Base-by-base conservation (phyloP, 1,140 invertebrate species). In the Telenomus remus region DNA sequence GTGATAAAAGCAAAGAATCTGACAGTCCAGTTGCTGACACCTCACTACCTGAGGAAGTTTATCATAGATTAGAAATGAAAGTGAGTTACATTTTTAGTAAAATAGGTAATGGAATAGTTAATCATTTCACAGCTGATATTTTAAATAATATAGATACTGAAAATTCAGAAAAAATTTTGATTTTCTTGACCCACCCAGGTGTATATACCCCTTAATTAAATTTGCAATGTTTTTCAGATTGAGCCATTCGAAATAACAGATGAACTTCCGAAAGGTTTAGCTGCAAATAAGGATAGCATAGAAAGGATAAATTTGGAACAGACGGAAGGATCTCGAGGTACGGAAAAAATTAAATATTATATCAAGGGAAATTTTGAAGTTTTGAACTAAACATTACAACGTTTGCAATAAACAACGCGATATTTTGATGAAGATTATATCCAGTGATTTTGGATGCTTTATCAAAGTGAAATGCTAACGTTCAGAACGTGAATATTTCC, bases 21-120 rank as follows among this genome's bases (percentile, higher is more conserved):
- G 82, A 85, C 14, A 70, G 63, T 46, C 43, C 43, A 10, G 50
- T 78, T 0, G 48, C 74, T 4, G 78, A 85, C 19, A 61, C 49
- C n/a, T 53, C 68, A 7, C 13, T 82, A 48, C 76, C 80, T 7
- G 82, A 83, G 70, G 77, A 84, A 34, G 68, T 82, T 16, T 84
- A 83, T 65, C 80, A 85, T 19, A 75, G 79, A 56, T 68, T 87
- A 55, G 84, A 86, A 59, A 85, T 86, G 85, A 87, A 87, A 78
- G 86, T 87, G 33, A 48, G 33, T 57, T 56, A 15, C 10, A 44
- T 42, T 51, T 51, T 54, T 10, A 44, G 27, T 33, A 33, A 19
- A 3, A 55, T 14, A 55, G 10, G n/a, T n/a, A n/a, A n/a, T n/a
- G n/a, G n/a, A n/a, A n/a, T n/a, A n/a, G n/a, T n/a, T n/a, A n/a